phyloP scores from a whole-genome alignment of 2,113 vertebrate species.

The Athene noctua region DNA sequence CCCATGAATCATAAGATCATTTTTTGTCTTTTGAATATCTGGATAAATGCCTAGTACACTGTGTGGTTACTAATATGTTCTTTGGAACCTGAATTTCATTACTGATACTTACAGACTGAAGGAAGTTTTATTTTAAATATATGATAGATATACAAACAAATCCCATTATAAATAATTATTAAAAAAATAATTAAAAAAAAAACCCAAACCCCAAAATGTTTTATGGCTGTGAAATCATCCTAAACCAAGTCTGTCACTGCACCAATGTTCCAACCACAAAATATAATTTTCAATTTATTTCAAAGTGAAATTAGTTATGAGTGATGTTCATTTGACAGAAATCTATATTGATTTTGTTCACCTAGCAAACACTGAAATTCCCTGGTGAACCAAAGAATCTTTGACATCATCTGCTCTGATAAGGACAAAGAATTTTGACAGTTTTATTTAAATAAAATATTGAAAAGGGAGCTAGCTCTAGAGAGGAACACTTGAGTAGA shows the following conservation, averaged over 20 bases:
- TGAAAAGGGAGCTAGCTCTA: not conserved
- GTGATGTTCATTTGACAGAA: not conserved
- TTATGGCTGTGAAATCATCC: not conserved
- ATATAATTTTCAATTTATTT: not conserved
- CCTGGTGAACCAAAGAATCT: not conserved
- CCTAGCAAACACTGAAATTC: not conserved
- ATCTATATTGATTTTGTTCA: not conserved
- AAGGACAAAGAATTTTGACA: not conserved
- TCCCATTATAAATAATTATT: not conserved
- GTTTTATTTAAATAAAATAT: not conserved
- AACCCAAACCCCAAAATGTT: too few species aligned
- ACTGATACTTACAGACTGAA: not conserved
- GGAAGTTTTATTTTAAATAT: not conserved
- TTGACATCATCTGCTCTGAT: not conserved
- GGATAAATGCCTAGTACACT: not conserved
- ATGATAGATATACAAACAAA: not conserved
- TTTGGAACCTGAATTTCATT: not conserved
- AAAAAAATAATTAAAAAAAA: not conserved
- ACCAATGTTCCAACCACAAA: not conserved
- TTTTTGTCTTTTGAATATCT: not conserved
- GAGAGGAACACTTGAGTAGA: not conserved
- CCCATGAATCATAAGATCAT: not conserved
- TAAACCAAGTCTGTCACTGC: not conserved
- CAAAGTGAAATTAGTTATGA: not conserved
- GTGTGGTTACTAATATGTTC: not conserved